Percentiles rank a stretch among this genome's conserved stretches.
Evolutionary conservation across 2,888 invertebrate genomes (phyloP).

Genomic region (Lepidonotus clava): DNA sequence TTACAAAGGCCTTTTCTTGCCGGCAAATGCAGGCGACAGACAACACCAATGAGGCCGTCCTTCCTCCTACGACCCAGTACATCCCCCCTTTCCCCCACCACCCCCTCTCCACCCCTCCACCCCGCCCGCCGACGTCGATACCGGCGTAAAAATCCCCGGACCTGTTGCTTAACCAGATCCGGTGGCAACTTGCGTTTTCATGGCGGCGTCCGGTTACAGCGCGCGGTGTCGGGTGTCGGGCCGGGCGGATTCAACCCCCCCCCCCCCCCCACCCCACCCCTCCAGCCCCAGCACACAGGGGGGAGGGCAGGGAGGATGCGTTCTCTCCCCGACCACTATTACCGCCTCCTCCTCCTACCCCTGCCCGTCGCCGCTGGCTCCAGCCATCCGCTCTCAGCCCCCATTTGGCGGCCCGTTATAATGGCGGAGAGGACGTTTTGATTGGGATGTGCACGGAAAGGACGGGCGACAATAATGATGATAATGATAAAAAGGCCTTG

Average conservation of each 20-base stretch:
- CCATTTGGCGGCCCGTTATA: not conserved
- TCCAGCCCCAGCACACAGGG: not conserved
- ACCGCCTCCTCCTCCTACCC: not conserved
- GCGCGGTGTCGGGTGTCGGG: conserved; percentile 35
- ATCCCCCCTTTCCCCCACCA: not conserved
- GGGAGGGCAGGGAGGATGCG: not conserved
- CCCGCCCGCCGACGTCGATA: not conserved
- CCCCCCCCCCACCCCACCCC: not conserved
- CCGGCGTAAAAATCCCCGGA: conserved; percentile 30
- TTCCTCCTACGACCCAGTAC: not conserved
- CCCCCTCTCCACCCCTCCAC: not conserved
- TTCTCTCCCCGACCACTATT: not conserved
- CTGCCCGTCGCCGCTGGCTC: not conserved
- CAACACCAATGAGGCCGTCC: not conserved
- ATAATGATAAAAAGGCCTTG: no score
- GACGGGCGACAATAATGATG: not conserved
- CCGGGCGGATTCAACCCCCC: not conserved
- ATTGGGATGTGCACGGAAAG: conserved; percentile 15
- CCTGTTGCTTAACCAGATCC: conserved; percentile 52
- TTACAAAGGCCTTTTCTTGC: no score
- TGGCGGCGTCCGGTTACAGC: conserved; percentile 43
- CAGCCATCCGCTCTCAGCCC: not conserved
- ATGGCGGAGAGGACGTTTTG: not conserved
- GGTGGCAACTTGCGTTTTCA: conserved; percentile 52
- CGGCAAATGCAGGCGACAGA: no score